phyloP scores from a whole-genome alignment of 2,113 vertebrate genomes.

The Mustela lutreola region DNA sequence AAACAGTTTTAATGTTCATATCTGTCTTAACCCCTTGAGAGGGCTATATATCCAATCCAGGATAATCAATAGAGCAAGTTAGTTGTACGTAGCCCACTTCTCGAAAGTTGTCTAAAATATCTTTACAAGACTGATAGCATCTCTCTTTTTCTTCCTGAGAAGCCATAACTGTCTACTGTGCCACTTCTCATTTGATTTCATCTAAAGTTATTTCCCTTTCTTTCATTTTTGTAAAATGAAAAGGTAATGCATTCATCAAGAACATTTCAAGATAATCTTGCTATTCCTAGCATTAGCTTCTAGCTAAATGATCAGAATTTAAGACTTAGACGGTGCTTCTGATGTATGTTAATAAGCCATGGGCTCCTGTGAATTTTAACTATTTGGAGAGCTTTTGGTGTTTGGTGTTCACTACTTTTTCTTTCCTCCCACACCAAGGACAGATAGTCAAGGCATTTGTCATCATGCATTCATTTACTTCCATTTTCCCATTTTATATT shows the following conservation, averaged over 20 bases:
- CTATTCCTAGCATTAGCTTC: neutral
- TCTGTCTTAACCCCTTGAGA: conserved; percentile 26
- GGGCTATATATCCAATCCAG: neutral
- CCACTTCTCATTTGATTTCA: conserved; percentile 51
- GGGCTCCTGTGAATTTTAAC: conserved; percentile 27
- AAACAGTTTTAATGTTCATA: conserved; percentile 59
- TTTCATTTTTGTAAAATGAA: conserved; percentile 60
- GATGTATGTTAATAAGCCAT: neutral
- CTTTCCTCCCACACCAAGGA: neutral
- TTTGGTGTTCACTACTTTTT: neutral
- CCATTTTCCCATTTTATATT: neutral
- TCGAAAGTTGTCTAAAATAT: conserved; percentile 63
- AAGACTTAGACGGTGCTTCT: neutral
- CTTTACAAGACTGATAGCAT: conserved; percentile 52
- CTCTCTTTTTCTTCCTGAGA: conserved; percentile 54
- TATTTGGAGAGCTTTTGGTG: neutral
- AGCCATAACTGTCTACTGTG: conserved; percentile 44
- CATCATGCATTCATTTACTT: neutral
- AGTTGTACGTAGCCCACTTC: conserved; percentile 29
- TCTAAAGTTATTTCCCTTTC: conserved; percentile 57
- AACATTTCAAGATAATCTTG: conserved; percentile 43
- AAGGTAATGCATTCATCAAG: conserved; percentile 55
- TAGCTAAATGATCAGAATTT: conserved; percentile 30
- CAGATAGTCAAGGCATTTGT: neutral
- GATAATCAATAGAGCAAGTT: conserved; percentile 31